These are phyloP conservation scores for Lytechinus variegatus DNA, from an alignment of 35 echinoderm and acorn worm genomes.

Conservation along the genomic window DNA sequence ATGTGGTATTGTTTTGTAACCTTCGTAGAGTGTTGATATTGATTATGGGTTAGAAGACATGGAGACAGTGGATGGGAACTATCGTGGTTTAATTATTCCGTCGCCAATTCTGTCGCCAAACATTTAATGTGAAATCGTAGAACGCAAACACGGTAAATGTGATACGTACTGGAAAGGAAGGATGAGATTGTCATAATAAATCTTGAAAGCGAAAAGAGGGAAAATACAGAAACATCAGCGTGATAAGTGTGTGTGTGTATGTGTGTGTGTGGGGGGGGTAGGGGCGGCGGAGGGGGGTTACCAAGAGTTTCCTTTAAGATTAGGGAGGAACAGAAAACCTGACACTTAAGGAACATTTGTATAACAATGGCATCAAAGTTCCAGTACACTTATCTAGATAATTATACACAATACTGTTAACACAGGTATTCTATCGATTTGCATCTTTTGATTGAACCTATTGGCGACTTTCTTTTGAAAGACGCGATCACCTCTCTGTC, in stretches of 20 bases:
- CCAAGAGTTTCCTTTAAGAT: background rate
- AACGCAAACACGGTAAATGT: background rate
- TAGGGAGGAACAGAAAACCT: background rate
- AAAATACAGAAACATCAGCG: background rate
- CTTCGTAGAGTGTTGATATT: background rate
- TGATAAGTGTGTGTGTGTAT: background rate
- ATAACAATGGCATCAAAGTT: too few species aligned
- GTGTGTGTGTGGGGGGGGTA: background rate
- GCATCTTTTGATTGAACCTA: too few species aligned
- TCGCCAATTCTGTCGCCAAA: background rate
- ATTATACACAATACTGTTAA: too few species aligned
- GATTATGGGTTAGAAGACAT: background rate
- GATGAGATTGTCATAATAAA: background rate
- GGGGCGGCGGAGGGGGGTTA: background rate
- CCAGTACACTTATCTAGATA: too few species aligned
- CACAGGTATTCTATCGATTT: too few species aligned
- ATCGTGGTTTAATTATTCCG: slow-evolving; percentile 15
- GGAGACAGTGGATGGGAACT: background rate
- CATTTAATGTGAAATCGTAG: background rate
- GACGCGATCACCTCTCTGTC: too few species aligned
- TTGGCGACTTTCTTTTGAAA: too few species aligned
- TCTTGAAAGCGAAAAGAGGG: background rate
- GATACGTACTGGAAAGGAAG: background rate
- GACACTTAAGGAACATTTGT: too few species aligned
- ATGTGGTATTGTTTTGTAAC: slow-evolving; percentile 4